phyloP scores from a whole-genome alignment of 2,113 vertebrate genomes.

The Neomonachus schauinslandi region DNA sequence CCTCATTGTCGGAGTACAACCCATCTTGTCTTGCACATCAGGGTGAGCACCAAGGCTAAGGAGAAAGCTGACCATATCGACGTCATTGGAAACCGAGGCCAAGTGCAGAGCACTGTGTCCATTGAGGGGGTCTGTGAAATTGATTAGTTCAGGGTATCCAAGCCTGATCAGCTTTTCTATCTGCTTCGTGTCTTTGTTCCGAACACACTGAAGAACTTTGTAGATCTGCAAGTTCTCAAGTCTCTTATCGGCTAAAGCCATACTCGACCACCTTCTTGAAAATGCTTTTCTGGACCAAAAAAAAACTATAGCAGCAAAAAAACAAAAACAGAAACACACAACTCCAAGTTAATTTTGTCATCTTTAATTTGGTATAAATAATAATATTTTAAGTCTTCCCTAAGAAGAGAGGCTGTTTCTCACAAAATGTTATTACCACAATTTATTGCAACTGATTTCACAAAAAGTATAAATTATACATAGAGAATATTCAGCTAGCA shows the following conservation, averaged over 20 bases:
- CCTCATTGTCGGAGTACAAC: constrained; percentile 91
- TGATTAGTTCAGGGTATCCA: constrained; percentile 92
- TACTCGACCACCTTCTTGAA: constrained; percentile 70
- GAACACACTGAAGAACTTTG: constrained; percentile 92
- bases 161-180: constrained; percentile 90
- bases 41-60: constrained; percentile 89
- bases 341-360: neutral
- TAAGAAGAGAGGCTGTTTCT: neutral
- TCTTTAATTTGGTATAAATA: neutral
- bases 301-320: neutral
- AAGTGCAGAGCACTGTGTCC: constrained; percentile 91
- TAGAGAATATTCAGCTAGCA: neutral
- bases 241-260: constrained; percentile 86
- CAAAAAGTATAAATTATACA: constrained; percentile 33
- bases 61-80: constrained; percentile 91
- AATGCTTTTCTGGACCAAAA: constrained; percentile 73
- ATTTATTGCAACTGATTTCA: neutral
- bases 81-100: constrained; percentile 89
- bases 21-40: constrained; percentile 90
- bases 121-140: constrained; percentile 90
- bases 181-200: constrained; percentile 86
- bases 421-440: neutral
- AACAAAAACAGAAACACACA: neutral
- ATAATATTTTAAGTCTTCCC: neutral
- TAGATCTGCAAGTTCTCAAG: constrained; percentile 93